Conservation (phyloP, 2,888 invertebrate species). For the Dendrolimus pini region DNA sequence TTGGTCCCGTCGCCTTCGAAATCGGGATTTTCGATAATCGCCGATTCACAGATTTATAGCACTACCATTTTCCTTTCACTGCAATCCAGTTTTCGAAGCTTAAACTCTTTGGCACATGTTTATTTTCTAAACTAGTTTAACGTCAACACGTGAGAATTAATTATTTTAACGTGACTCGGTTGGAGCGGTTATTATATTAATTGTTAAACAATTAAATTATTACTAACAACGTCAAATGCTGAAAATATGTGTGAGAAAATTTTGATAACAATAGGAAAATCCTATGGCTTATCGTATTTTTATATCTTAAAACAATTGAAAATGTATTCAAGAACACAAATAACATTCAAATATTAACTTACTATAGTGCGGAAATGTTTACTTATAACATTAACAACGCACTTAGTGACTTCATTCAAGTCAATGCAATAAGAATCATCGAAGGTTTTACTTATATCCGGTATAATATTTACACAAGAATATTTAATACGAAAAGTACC, state of each 20-base stretch:
- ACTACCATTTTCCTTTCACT: slow-evolving; percentile 15
- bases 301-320: not conserved
- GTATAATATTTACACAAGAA: too few species aligned
- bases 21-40: not conserved
- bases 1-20: not conserved
- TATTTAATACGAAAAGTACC: too few species aligned
- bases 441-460: too few species aligned
- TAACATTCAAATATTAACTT: not conserved
- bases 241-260: not conserved
- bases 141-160: not conserved
- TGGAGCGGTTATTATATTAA: not conserved
- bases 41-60: slow-evolving; percentile 6
- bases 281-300: not conserved
- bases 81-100: not conserved
- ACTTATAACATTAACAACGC: not conserved
- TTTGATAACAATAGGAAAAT: not conserved
- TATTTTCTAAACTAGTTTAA: not conserved
- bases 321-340: not conserved
- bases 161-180: not conserved
- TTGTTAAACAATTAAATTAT: not conserved
- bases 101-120: not conserved
- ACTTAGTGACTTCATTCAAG: not conserved
- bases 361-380: not conserved
- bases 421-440: not conserved
- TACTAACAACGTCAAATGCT: not conserved